Evolutionary conservation across 2,888 invertebrate species (phyloP), one percentile per base, ranked within the genome.

Genomic region (Crepidodera aurea): DNA sequence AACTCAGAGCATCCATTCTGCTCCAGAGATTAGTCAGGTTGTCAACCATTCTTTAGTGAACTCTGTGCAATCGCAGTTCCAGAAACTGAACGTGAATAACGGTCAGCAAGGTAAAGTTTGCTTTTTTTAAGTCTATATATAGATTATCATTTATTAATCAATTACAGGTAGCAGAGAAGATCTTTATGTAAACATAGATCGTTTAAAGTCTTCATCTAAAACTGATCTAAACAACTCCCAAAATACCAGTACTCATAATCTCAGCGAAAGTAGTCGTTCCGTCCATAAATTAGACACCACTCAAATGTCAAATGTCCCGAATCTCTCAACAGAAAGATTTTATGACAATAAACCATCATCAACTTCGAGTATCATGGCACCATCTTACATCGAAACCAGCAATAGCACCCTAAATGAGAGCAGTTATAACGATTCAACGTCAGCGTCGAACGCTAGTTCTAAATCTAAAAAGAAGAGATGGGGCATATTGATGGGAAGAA

Each of bases 1-100:
- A 29, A 88, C 90, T 1, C 88, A 88, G 29, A 90, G 90, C 69
- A 84, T 90, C 22, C 90, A 90, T 48, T 89, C 90, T 0, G 89
- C 90, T 0, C 89, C 90, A 6, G 89, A 90, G 70, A 81, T 82
- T 54, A 79, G 77, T 60, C 78, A 79, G 64, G 78, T 77, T 12
- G 68, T 79, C 19, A 77, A 77, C 61, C 77, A 76, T 59, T 66
- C 75, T 1, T 69, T 78, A n/a, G 75, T 78, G 1, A 76, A 76
- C 61, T 73, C 76, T 2, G 68, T 78, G n/a, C 73, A 75, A 29
- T 62, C 70, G 2, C 75, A 72, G 62, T 56, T 73, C 27, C 76
- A 76, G 64, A 72, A 75, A 44, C 64, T 75, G 25, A 74, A 71
- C 48, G 59, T 75, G 8, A 63, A 60, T 51, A 62, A 51, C 12